A percentile compares a stretch with the other conserved stretches of the same genome.
phyloP scores from a whole-genome alignment of 2,113 vertebrate species.

The Grallaria varia region DNA sequence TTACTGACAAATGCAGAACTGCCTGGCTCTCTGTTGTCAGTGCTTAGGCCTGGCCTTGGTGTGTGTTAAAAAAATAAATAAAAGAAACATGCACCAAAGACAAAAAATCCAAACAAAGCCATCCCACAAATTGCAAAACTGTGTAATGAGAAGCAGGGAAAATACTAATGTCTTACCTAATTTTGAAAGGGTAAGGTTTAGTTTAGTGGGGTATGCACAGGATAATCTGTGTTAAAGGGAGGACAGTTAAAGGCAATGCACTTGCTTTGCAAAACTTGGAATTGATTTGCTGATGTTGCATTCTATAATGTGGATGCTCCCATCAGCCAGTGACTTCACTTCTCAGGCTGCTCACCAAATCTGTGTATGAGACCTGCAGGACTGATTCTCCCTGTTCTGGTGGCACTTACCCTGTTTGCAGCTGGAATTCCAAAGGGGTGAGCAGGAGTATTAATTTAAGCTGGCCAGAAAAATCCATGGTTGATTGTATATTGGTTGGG shows the following conservation, averaged over 20 bases:
- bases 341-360: not conserved
- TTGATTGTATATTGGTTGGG: not conserved
- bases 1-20: not conserved
- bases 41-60: not conserved
- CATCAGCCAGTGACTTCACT: not conserved
- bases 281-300: not conserved
- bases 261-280: not conserved
- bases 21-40: not conserved
- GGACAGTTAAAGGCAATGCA: not conserved
- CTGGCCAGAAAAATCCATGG: not conserved
- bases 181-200: not conserved
- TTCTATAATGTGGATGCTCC: not conserved
- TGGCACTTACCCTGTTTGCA: not conserved
- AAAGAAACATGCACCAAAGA: not conserved
- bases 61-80: not conserved
- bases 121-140: not conserved
- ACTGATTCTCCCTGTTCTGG: not conserved
- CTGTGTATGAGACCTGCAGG: not conserved
- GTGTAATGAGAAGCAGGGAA: not conserved
- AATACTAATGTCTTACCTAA: not conserved
- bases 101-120: not conserved
- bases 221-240: not conserved
- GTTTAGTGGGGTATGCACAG: not conserved
- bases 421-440: not conserved
- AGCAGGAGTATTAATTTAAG: not conserved